Evolutionary conservation across 2,797 vertebrate species (phyloP).

Genomic region (Gobionotothen gibberifrons): DNA sequence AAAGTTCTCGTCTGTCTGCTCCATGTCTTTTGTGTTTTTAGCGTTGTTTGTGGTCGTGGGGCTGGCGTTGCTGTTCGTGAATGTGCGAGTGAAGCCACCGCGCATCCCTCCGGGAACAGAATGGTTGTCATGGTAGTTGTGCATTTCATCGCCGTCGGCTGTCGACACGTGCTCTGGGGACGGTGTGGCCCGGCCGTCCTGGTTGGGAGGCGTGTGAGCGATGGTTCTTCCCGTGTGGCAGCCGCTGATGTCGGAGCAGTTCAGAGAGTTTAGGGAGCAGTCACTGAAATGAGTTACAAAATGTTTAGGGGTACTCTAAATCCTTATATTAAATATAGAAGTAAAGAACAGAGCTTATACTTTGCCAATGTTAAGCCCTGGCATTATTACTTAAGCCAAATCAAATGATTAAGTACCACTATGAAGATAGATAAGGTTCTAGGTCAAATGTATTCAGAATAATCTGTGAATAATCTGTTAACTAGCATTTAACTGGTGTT

Average conservation of each 20-base stretch:
- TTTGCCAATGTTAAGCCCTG: background rate
- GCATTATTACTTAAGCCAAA: background rate
- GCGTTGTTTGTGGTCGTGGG: constrained; percentile 59
- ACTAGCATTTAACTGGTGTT: too few relatives aligned
- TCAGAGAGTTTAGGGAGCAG: constrained; percentile 74
- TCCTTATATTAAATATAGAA: background rate
- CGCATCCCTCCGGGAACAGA: constrained; percentile 27
- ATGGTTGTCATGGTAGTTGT: constrained; percentile 63
- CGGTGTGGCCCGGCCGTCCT: constrained; percentile 77
- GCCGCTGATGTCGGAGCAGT: constrained; percentile 63
- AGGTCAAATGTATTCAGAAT: too few relatives aligned
- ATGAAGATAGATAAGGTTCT: too few relatives aligned
- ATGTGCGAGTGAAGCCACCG: constrained; percentile 14
- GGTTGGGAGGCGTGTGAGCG: constrained; percentile 71
- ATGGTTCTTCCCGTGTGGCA: constrained; percentile 61
- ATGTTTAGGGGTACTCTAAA: background rate
- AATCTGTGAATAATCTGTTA: too few relatives aligned
- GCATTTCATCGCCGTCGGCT: constrained; percentile 58
- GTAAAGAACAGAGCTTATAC: too few relatives aligned
- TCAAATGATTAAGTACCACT: too few relatives aligned
- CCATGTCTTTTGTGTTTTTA: constrained; percentile 61
- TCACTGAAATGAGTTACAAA: constrained; percentile 61
- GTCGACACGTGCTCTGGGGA: constrained; percentile 57
- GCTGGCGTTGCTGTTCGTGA: constrained; percentile 41
- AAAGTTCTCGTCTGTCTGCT: constrained; percentile 83